A percentile compares a stretch with the other conserved stretches of the same genome.
Evolutionary conservation across 2,113 vertebrate species (phyloP).

Genomic region (Dicrurus megarhynchus): DNA sequence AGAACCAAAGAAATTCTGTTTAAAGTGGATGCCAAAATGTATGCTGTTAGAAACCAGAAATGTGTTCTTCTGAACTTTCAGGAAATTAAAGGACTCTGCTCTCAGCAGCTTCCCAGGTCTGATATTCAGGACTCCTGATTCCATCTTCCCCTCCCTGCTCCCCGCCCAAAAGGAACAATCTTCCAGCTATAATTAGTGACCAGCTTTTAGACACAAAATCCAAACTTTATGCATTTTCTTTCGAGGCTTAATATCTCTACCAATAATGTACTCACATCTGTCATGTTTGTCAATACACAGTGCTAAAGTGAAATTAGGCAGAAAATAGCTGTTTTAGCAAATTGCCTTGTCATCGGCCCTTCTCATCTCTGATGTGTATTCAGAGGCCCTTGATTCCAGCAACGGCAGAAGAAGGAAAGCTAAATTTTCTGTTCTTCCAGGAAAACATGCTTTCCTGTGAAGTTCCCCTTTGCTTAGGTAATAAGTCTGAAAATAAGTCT

Average conservation of each 20-base stretch:
- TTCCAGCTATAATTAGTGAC: background rate
- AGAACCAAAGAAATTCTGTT: background rate
- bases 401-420: background rate
- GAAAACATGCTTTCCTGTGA: background rate
- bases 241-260: background rate
- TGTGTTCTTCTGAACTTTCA: background rate
- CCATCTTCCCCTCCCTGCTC: fast-evolving
- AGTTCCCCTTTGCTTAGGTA: background rate
- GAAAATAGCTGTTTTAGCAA: slow-evolving; percentile 1
- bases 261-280: background rate
- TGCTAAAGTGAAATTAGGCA: slow-evolving; percentile 28
- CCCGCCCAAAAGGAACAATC: background rate
- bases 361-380: background rate
- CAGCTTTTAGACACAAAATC: background rate
- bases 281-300: background rate
- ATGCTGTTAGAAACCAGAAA: background rate
- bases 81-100: background rate
- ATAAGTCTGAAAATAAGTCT: background rate
- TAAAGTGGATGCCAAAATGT: background rate
- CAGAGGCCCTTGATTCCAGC: background rate
- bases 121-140: background rate
- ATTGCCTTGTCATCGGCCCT: background rate
- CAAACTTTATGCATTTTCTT: background rate
- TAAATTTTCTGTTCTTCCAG: background rate
- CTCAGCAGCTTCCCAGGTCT: background rate